phyloP scores from a whole-genome alignment of 2,113 vertebrate genomes.

The Amia ocellicauda region DNA sequence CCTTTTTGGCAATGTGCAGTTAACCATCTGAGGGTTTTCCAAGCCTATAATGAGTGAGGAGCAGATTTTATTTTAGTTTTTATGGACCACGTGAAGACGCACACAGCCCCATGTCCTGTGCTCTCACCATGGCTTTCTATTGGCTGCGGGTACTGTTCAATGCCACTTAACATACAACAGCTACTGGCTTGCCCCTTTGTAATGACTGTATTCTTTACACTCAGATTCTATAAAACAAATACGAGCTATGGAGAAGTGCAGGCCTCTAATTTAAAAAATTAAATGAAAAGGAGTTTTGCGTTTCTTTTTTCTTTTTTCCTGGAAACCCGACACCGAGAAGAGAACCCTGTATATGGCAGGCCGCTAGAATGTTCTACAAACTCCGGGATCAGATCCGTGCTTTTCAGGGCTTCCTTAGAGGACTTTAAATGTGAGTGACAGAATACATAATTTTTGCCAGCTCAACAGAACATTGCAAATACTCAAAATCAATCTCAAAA shows the following conservation, averaged over 20 bases:
- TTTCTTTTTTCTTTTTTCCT: too few relatives aligned
- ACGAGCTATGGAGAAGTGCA: background rate
- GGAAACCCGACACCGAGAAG: too few relatives aligned
- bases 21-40: conserved; percentile 11
- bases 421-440: too few relatives aligned
- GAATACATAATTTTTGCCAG: too few relatives aligned
- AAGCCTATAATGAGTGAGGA: conserved; percentile 12
- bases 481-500: too few relatives aligned
- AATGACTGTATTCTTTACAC: background rate
- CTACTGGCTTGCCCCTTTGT: background rate
- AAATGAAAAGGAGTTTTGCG: background rate
- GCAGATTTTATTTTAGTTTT: conserved; percentile 13
- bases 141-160: background rate
- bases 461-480: too few relatives aligned
- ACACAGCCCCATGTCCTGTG: background rate
- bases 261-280: background rate
- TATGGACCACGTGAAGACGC: conserved; percentile 3
- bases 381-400: too few relatives aligned
- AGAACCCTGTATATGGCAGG: too few relatives aligned
- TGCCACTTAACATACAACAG: background rate
- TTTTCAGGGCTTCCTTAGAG: too few relatives aligned
- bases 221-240: background rate
- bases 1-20: background rate
- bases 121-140: background rate
- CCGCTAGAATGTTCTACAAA: too few relatives aligned